These are phyloP conservation scores for Xylophagus ater DNA, from an alignment of 2,888 invertebrate species.

Conservation along the genomic window DNA sequence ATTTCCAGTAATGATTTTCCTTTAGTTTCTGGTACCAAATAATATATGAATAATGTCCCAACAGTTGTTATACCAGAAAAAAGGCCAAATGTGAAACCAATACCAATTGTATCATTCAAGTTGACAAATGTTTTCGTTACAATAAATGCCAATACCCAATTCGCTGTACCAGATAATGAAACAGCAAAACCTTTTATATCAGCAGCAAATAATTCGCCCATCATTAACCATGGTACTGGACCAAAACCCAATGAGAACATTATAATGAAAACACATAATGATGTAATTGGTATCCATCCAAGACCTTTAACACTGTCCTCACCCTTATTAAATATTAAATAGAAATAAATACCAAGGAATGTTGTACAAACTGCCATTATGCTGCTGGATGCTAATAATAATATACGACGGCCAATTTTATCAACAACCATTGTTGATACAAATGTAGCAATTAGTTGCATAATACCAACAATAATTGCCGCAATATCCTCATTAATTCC, in stretches of 20 bases:
- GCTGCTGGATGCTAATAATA: slow-evolving; percentile 59
- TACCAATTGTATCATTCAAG: slow-evolving; percentile 45
- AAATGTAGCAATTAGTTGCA: slow-evolving; percentile 60
- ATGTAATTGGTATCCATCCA: slow-evolving; percentile 63
- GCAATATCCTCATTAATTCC: slow-evolving; percentile 47
- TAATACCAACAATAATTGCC: slow-evolving; percentile 70
- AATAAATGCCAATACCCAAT: slow-evolving; percentile 71
- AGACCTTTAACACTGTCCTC: slow-evolving; percentile 41
- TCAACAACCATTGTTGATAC: slow-evolving; percentile 69
- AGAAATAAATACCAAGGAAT: slow-evolving; percentile 62
- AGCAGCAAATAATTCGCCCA: slow-evolving; percentile 69
- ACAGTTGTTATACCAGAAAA: slow-evolving; percentile 55
- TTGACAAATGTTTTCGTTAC: slow-evolving; percentile 63
- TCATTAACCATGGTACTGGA: slow-evolving; percentile 67
- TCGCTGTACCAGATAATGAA: slow-evolving; percentile 68
- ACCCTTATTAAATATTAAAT: slow-evolving; percentile 32
- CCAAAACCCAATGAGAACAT: slow-evolving; percentile 77
- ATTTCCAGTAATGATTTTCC: slow-evolving; percentile 38
- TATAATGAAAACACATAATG: slow-evolving; percentile 64
- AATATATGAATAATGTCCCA: slow-evolving; percentile 56
- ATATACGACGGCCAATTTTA: slow-evolving; percentile 61
- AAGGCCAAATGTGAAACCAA: slow-evolving; percentile 60
- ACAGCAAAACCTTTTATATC: slow-evolving; percentile 67
- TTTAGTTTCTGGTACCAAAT: slow-evolving; percentile 48
- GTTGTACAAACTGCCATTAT: slow-evolving; percentile 60